Percentiles rank a stretch among this genome's conserved stretches.
Conservation (phyloP, 2,113 vertebrate species). For the Cervus canadensis region DNA sequence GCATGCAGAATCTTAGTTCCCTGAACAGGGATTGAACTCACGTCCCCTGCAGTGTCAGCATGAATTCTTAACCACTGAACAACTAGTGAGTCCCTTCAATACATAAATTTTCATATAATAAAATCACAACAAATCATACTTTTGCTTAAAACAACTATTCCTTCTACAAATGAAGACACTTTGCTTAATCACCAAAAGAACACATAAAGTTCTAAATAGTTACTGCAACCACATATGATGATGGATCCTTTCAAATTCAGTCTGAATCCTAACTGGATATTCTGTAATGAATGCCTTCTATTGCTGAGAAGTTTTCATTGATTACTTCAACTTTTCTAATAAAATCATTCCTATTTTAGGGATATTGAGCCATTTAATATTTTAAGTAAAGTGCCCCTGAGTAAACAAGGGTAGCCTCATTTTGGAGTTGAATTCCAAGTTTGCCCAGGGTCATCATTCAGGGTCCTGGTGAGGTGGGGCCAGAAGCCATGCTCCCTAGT, state of each 20-base stretch:
- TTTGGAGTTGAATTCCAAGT: background rate
- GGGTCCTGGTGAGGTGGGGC: background rate
- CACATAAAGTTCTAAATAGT: background rate
- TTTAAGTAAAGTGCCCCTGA: background rate
- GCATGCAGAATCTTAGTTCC: background rate
- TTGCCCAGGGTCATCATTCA: background rate
- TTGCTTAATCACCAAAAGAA: background rate
- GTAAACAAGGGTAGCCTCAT: background rate
- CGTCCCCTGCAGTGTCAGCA: fast-evolving
- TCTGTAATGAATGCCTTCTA: background rate
- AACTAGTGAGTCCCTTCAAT: background rate
- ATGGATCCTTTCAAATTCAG: background rate
- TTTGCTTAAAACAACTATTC: background rate
- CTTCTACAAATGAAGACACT: background rate
- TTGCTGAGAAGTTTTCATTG: background rate
- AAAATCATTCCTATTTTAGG: background rate
- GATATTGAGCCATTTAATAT: background rate
- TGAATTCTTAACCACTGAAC: background rate
- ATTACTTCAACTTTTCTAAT: background rate
- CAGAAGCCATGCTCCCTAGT: background rate
- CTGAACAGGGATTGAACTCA: background rate
- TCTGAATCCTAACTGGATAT: background rate
- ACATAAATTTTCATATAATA: background rate
- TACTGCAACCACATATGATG: background rate
- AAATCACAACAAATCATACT: background rate